Percentiles rank a stretch among this genome's conserved stretches.
Conservation (phyloP, 2,888 invertebrate species). For the Tiliacea citrago region DNA sequence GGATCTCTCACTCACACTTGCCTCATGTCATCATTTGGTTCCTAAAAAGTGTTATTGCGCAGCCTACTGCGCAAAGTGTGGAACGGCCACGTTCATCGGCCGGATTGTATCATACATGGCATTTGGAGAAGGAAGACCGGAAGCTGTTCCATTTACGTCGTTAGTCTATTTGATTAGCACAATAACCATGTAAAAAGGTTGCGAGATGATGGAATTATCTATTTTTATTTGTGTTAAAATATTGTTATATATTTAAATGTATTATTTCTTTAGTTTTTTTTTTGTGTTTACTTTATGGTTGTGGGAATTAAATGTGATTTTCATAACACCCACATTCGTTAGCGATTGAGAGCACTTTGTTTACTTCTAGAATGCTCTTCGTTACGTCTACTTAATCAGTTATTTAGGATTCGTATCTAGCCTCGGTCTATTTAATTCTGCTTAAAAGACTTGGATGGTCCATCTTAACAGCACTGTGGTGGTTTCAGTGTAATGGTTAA, state of each 20-base stretch:
- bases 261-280: neutral
- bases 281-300: neutral
- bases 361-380: neutral
- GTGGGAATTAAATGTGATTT: neutral
- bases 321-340: neutral
- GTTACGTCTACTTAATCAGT: neutral
- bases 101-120: neutral
- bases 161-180: neutral
- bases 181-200: neutral
- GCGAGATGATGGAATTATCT: neutral
- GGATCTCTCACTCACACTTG: too few relatives aligned
- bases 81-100: neutral
- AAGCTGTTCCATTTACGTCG: neutral
- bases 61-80: neutral
- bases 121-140: neutral
- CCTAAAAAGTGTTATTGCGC: neutral
- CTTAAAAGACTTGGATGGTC: slow-evolving; percentile 10
- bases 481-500: slow-evolving; percentile 13
- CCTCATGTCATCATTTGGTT: neutral
- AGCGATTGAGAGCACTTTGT: neutral
- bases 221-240: neutral
- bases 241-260: neutral
- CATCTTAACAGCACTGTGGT: neutral
- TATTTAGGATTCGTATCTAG: neutral
- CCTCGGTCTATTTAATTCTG: neutral